A percentile compares a stretch with the other conserved stretches of the same genome.
Conservation (phyloP, 30 jellyfish, hydroid and myxozoan genomes). For the Rhopilema esculentum region DNA sequence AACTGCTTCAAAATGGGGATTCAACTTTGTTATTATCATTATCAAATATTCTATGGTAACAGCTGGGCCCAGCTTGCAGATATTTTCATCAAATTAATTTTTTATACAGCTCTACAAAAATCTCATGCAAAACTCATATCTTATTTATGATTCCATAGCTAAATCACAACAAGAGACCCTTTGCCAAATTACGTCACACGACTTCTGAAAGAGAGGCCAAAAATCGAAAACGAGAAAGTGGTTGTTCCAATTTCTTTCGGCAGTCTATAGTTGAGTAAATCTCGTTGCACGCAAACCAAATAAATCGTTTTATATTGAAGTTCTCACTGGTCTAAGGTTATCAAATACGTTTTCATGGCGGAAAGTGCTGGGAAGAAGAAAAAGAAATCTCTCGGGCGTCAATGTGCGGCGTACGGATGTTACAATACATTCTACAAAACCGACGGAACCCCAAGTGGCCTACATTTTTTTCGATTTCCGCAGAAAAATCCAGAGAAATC, state of each 20-base stretch:
- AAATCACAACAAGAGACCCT: neutral
- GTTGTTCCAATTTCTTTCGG: neutral
- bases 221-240: neutral
- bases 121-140: no score
- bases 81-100: no score
- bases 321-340: neutral
- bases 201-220: neutral
- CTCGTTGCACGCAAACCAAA: neutral
- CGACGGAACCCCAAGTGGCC: slow-evolving; percentile 57
- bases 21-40: no score
- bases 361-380: neutral
- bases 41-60: no score
- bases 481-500: slow-evolving; percentile 49
- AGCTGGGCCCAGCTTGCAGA: no score
- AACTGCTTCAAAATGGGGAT: no score
- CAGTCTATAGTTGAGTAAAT: neutral
- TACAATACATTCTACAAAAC: slow-evolving; percentile 23
- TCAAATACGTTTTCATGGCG: neutral
- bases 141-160: no score
- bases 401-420: slow-evolving; percentile 69
- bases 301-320: neutral
- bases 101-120: no score
- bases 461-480: slow-evolving; percentile 60
- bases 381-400: neutral
- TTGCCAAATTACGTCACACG: neutral